Base-by-base conservation (phyloP, 2,797 vertebrate genomes). In the Sardinella longiceps region DNA sequence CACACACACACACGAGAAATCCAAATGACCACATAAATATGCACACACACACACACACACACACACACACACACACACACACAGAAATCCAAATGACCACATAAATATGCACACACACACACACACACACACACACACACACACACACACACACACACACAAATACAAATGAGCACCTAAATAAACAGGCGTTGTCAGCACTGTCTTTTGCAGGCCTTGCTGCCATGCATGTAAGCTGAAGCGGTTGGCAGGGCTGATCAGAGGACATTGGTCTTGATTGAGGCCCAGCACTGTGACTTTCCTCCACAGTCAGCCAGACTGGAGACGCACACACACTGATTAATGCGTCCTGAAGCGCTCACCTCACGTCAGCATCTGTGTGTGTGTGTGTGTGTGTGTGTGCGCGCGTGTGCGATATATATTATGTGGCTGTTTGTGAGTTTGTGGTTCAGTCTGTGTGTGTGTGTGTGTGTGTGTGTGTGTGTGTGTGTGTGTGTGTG, bases 281-380 rank as follows among this genome's bases (percentile, higher is more conserved):
- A 60, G 23, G 53, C 66, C 77, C 46, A 30, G 46, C 48, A 56
- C 56, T 50, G n/a, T 83, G 66, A 60, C 81, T 39, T 39, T 37
- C 30, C 63, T 30, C 30, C 66, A 74, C 12, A 74, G 33, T 74
- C 66, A 74, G 66, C 66, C 66, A 74, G 66, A 74, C 66, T 37
- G 66, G 2, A 18, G 30, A 74, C 66, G 7, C 30, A 74, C 0
- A 74, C 0, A 18, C 66, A 74, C 33, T 37, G 30, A 74, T 39
- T 74, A 39, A 74, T 74, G 66, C 33, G 9, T 74, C 25, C 66
- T 74, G 66, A 74, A 18, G 66, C 33, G 33, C 18, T 30, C 30
- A 39, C 15, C 30, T 74, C 15, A 88, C 63, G 86, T 87, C 60
- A 87, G 48, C 87, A 83, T 85, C 60, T 80, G 81, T 63, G 37